phyloP scores from a whole-genome alignment of 2,888 invertebrate species.

The Eledone cirrhosa region DNA sequence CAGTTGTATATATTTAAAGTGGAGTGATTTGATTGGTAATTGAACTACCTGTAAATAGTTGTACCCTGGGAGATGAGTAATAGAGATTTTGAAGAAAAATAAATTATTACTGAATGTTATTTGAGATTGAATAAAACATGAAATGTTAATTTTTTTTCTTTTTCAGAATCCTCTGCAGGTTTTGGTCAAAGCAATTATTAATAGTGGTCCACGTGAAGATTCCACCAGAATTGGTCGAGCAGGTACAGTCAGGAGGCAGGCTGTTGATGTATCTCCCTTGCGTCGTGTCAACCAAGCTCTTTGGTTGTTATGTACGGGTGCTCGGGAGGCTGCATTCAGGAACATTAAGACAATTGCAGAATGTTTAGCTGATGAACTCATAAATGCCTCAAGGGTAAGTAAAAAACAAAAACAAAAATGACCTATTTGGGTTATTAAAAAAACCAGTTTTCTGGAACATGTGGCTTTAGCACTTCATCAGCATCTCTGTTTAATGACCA shows the following conservation, averaged over 20 bases:
- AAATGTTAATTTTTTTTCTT: conserved; percentile 9
- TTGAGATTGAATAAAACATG: no score
- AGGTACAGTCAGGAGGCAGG: conserved; percentile 99
- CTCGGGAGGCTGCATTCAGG: conserved; percentile 98
- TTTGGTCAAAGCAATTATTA: conserved; percentile 96
- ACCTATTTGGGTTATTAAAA: no score
- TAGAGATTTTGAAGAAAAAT: no score
- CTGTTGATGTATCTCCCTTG: conserved; percentile 98
- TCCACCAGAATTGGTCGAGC: conserved; percentile 99
- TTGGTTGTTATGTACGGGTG: conserved; percentile 98
- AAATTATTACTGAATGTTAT: no score
- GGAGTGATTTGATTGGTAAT: no score
- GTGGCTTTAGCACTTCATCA: no score
- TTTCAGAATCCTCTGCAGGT: conserved; percentile 76
- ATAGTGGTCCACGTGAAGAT: conserved; percentile 99
- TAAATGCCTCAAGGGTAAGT: conserved; percentile 95
- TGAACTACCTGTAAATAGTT: no score
- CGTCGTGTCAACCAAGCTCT: conserved; percentile 99
- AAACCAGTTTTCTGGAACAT: no score
- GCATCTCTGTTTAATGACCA: no score
- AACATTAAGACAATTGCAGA: conserved; percentile 99
- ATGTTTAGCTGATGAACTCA: conserved; percentile 99
- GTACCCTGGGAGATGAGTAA: no score
- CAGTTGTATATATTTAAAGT: no score
- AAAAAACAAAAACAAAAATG: no score